These are phyloP conservation scores for Syngnathoides biaculeatus DNA, from an alignment of 2,113 vertebrate species.

Conservation along the genomic window DNA sequence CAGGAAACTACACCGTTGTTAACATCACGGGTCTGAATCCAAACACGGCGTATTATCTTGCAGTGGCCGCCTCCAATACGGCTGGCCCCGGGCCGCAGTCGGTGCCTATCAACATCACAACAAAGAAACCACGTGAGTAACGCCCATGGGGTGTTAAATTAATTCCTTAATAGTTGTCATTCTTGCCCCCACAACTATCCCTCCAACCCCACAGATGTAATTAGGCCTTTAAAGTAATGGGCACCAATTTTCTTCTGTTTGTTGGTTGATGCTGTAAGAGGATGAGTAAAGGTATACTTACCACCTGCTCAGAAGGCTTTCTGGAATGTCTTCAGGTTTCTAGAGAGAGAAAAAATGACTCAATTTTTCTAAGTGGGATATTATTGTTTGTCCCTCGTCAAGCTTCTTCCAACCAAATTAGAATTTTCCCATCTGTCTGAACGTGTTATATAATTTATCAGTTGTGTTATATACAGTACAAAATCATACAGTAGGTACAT, in stretches of 20 bases:
- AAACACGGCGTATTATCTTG: constrained; percentile 80
- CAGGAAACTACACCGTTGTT: constrained; percentile 81
- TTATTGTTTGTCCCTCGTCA: neutral
- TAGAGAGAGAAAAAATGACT: neutral
- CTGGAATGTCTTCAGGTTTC: neutral
- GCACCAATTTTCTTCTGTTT: constrained; percentile 4
- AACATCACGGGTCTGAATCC: constrained; percentile 82
- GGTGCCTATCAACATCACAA: constrained; percentile 84
- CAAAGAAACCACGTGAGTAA: constrained; percentile 89
- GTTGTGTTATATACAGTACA: neutral
- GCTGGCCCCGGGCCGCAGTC: constrained; percentile 88
- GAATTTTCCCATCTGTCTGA: neutral
- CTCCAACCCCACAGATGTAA: neutral
- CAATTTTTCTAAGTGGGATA: neutral
- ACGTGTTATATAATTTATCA: neutral
- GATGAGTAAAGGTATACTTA: neutral
- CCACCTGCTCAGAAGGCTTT: neutral
- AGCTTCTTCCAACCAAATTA: neutral
- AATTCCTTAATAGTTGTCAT: constrained; percentile 12
- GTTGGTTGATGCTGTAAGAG: neutral
- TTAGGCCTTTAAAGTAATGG: constrained; percentile 15
- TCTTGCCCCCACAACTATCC: constrained; percentile 8
- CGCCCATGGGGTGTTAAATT: constrained; percentile 1
- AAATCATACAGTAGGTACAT: neutral
- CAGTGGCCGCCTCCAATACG: constrained; percentile 88